phyloP scores from a whole-genome alignment of 2,797 vertebrate species.

The Periophthalmus magnuspinnatus region DNA sequence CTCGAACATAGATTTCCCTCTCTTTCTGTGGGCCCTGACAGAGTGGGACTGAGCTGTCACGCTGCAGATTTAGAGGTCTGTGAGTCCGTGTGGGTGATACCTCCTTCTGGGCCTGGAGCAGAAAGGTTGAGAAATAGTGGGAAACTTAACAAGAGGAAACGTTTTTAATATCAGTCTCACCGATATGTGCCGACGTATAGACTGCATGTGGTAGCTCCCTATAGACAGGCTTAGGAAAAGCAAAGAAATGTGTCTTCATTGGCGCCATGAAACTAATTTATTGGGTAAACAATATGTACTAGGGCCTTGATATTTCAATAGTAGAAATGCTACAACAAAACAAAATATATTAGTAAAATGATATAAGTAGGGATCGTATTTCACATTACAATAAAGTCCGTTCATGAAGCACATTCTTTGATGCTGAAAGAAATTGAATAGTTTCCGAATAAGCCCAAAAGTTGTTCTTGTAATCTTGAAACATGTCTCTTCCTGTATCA shows the following conservation, averaged over 20 bases:
- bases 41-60: conserved; percentile 79
- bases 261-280: not conserved
- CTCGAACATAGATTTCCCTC: conserved; percentile 71
- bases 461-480: not conserved
- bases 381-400: not conserved
- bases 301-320: not conserved
- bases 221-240: conserved; percentile 15
- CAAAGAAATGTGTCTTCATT: not conserved
- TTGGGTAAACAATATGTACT: not conserved
- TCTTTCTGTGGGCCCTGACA: conserved; percentile 78
- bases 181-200: conserved; percentile 38
- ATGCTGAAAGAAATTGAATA: not conserved
- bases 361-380: not conserved
- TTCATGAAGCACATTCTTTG: not conserved
- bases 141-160: conserved; percentile 63
- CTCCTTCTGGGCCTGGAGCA: conserved; percentile 65
- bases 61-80: conserved; percentile 80
- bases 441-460: too few relatives aligned
- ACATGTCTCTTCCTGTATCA: not conserved
- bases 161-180: conserved; percentile 64
- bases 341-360: not conserved
- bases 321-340: not conserved
- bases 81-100: conserved; percentile 64
- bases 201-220: conserved; percentile 45
- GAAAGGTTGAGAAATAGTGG: conserved; percentile 70